Conservation (phyloP, 1,140 invertebrate species). For the Conopomorpha cramerella region DNA sequence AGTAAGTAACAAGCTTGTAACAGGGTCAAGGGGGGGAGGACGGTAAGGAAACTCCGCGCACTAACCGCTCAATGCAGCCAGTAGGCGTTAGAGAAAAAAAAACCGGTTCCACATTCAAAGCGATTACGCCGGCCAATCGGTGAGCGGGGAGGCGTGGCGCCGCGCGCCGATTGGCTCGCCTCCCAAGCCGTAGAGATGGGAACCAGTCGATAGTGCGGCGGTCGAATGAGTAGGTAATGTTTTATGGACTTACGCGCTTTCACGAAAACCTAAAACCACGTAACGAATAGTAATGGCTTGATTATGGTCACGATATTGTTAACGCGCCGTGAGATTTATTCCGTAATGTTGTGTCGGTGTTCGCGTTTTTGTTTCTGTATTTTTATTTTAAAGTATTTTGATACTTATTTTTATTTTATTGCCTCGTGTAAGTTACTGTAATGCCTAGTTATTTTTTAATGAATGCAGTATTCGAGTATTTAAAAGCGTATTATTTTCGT, state of each 20-base stretch:
- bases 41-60: too few relatives aligned
- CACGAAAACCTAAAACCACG: neutral
- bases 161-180: slow-evolving; percentile 26
- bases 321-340: neutral
- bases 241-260: neutral
- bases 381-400: neutral
- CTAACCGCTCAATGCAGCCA: slow-evolving; percentile 14
- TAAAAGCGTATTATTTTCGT: too few relatives aligned
- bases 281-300: neutral
- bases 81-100: slow-evolving; percentile 54
- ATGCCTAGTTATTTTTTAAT: too few relatives aligned
- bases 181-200: slow-evolving; percentile 16
- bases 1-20: too few relatives aligned
- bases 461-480: too few relatives aligned
- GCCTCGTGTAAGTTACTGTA: too few relatives aligned
- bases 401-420: too few relatives aligned
- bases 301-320: neutral
- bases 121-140: slow-evolving; percentile 38
- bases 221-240: too few relatives aligned
- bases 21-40: too few relatives aligned
- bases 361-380: neutral
- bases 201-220: slow-evolving; percentile 28
- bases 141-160: slow-evolving; percentile 43
- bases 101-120: slow-evolving; percentile 56
- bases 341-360: neutral